Conservation (phyloP, 2,888 invertebrate species). For the Tachystola acroxantha region DNA sequence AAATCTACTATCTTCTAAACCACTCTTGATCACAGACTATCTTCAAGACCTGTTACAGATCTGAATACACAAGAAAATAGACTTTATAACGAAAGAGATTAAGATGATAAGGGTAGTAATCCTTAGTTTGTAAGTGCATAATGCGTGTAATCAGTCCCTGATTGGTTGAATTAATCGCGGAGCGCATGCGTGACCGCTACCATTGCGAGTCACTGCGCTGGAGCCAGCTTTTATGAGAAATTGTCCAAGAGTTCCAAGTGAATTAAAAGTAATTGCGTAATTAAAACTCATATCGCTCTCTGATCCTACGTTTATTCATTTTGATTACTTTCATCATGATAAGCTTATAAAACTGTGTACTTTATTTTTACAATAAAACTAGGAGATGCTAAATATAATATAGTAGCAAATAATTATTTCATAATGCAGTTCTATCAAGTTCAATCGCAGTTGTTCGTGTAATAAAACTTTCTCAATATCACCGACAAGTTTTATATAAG, state of each 20-base stretch:
- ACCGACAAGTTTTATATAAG: slow-evolving; percentile 8
- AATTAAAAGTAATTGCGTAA: slow-evolving; percentile 73
- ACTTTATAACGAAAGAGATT: slow-evolving; percentile 28
- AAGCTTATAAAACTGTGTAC: slow-evolving; percentile 7
- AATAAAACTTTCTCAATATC: slow-evolving; percentile 5
- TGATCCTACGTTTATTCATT: slow-evolving; percentile 14
- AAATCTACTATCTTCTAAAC: slow-evolving; percentile 56
- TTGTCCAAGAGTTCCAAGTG: slow-evolving; percentile 46
- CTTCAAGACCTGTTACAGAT: slow-evolving; percentile 2
- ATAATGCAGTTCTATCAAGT: not conserved
- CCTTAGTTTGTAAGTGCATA: slow-evolving; percentile 50
- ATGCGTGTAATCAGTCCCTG: slow-evolving; percentile 74
- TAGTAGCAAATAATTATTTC: not conserved
- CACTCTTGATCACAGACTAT: slow-evolving; percentile 30
- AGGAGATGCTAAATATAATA: not conserved
- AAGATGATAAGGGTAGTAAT: slow-evolving; percentile 23
- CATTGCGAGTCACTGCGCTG: slow-evolving; percentile 47
- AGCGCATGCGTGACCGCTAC: slow-evolving; percentile 71
- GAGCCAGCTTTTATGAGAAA: slow-evolving; percentile 58
- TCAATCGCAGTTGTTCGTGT: not conserved
- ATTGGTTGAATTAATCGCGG: slow-evolving; percentile 76
- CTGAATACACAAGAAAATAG: slow-evolving; percentile 17
- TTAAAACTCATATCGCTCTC: slow-evolving; percentile 61
- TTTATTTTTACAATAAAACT: not conserved
- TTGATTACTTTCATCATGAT: slow-evolving; percentile 12